A percentile compares a stretch with the other conserved stretches of the same genome.
Conservation (phyloP, 2,797 vertebrate genomes). For the Tiaroga cobitis region DNA sequence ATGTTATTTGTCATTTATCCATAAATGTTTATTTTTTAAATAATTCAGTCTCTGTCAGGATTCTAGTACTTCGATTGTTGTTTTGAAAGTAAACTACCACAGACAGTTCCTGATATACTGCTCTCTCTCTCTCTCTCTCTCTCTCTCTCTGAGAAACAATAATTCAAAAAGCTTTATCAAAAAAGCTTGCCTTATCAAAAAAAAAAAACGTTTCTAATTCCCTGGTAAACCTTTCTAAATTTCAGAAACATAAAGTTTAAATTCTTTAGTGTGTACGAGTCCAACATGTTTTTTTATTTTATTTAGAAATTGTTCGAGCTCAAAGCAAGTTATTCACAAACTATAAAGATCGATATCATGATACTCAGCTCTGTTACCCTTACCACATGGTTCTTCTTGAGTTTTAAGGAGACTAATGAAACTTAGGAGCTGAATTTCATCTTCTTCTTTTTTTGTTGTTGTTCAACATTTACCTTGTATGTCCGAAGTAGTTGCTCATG, state of each 20-base stretch:
- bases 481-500: neutral
- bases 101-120: neutral
- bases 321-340: neutral
- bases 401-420: neutral
- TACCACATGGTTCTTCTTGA: neutral
- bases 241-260: neutral
- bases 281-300: neutral
- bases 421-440: neutral
- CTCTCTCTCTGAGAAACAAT: neutral
- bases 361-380: neutral
- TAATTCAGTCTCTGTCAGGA: neutral
- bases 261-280: neutral
- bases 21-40: neutral
- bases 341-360: neutral
- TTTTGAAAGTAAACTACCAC: neutral
- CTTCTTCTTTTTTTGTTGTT: neutral
- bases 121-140: neutral
- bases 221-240: neutral
- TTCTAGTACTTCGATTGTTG: neutral
- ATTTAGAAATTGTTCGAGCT: neutral
- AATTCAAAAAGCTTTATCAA: neutral
- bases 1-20: neutral
- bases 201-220: no score
- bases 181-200: no score
- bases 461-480: neutral